Percentiles rank a stretch among this genome's conserved stretches.
These are phyloP conservation scores for Dolichoris vasculosae DNA, from an alignment of 1,140 invertebrate genomes.

Conservation along the genomic window DNA sequence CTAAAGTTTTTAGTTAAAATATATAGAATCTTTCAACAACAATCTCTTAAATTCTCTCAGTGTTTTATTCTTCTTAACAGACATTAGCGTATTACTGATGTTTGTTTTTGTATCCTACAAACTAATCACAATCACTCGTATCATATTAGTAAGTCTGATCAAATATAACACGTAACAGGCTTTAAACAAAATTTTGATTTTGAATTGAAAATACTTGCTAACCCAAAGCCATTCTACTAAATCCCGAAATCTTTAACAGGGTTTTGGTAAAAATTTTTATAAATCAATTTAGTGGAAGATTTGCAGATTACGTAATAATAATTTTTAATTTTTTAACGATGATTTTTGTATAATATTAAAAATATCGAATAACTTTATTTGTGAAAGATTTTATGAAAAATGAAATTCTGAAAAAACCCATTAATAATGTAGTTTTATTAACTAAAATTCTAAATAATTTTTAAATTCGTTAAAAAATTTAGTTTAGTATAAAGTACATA, in stretches of 20 bases:
- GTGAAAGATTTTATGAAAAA: no score
- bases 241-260: constrained; percentile 28
- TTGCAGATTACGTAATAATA: not conserved
- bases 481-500: no score
- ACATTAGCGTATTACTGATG: constrained; percentile 35
- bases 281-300: not conserved
- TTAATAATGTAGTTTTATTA: no score
- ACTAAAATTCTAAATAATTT: no score
- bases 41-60: constrained; percentile 51
- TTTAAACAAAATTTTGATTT: constrained; percentile 45
- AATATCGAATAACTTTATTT: no score
- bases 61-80: constrained; percentile 34
- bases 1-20: constrained; percentile 44
- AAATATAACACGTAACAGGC: constrained; percentile 42
- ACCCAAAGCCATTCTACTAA: constrained; percentile 42
- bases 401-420: no score
- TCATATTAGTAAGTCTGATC: constrained; percentile 11
- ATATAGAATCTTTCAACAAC: not conserved
- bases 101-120: constrained; percentile 35
- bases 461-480: no score
- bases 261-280: constrained; percentile 30
- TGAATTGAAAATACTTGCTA: constrained; percentile 44
- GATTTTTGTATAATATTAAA: no score
- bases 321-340: no score
- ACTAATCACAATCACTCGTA: constrained; percentile 51